Evolutionary conservation across 2,113 vertebrate genomes (phyloP).

Genomic region (Heterotis niloticus): DNA sequence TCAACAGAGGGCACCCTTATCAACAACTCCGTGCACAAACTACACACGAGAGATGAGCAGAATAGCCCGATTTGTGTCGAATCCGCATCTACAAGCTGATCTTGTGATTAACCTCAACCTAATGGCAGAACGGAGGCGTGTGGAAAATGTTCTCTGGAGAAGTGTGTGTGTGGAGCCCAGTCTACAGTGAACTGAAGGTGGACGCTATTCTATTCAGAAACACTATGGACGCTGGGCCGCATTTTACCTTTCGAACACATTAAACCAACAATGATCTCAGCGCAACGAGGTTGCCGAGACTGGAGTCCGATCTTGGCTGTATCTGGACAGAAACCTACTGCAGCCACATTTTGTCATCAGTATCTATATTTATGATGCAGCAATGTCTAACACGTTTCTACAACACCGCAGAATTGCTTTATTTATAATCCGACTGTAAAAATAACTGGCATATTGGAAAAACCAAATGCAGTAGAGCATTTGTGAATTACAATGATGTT

Average conservation of each 20-base stretch:
- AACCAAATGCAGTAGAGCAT: neutral
- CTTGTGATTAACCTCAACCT: neutral
- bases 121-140: neutral
- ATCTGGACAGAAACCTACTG: neutral
- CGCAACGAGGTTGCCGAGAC: no score
- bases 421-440: no score
- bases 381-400: no score
- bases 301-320: neutral
- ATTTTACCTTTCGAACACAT: no score
- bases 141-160: neutral
- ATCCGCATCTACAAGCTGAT: neutral
- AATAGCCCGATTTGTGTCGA: neutral
- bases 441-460: neutral
- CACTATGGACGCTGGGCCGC: neutral
- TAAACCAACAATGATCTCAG: no score
- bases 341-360: neutral
- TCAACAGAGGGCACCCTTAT: constrained; percentile 28
- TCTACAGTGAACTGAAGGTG: no score
- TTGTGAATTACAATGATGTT: no score
- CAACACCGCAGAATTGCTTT: no score
- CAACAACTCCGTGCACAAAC: neutral
- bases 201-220: neutral
- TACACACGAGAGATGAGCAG: neutral
- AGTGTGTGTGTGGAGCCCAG: neutral
- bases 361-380: neutral